phyloP scores from a whole-genome alignment of 2,113 vertebrate genomes.

The Pycnonotus jocosus region DNA sequence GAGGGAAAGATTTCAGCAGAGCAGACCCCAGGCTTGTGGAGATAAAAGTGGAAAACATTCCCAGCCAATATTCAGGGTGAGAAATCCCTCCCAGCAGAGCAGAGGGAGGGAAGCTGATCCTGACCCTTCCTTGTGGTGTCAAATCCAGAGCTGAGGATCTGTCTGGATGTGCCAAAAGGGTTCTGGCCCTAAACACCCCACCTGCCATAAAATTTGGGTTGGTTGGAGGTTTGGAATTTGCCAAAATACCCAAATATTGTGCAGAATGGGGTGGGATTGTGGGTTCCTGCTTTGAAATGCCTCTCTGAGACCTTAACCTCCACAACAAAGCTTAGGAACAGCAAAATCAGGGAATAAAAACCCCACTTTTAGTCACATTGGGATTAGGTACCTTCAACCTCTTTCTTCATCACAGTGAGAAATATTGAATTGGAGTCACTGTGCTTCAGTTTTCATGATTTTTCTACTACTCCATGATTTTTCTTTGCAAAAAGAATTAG shows the following conservation, averaged over 20 bases:
- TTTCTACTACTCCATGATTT: neutral
- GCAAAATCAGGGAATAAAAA: neutral
- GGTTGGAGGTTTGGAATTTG: neutral
- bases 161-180: neutral
- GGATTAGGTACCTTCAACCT: neutral
- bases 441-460: neutral
- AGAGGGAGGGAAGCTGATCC: neutral
- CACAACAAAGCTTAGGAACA: neutral
- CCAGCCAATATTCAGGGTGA: neutral
- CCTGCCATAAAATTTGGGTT: neutral
- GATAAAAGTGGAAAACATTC: neutral
- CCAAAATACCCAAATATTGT: neutral
- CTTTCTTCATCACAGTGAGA: neutral
- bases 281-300: neutral
- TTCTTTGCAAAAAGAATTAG: neutral
- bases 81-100: neutral
- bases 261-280: neutral
- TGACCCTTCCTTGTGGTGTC: neutral
- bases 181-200: neutral
- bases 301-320: neutral
- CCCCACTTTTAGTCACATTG: rapidly evolving
- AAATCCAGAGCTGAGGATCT: neutral
- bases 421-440: neutral
- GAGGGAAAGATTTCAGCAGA: neutral
- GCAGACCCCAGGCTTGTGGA: neutral